Conservation (phyloP, 2,797 vertebrate species). For the Tangara arthus region DNA sequence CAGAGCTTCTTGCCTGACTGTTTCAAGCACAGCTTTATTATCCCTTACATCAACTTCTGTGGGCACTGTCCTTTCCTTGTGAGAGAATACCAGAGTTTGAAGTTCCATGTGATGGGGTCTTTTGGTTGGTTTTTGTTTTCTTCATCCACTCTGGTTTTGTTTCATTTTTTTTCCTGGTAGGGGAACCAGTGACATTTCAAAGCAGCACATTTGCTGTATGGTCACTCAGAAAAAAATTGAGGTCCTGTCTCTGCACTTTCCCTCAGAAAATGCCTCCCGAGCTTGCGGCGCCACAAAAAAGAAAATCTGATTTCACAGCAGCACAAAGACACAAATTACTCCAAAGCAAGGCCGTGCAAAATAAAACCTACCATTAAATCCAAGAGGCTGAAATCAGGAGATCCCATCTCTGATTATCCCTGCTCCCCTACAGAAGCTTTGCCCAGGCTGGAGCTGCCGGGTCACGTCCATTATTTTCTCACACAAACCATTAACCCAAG, state of each 20-base stretch:
- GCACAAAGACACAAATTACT: constrained; percentile 36
- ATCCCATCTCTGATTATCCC: constrained; percentile 28
- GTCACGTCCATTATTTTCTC: constrained; percentile 24
- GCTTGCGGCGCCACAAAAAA: neutral
- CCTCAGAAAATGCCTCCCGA: constrained; percentile 1
- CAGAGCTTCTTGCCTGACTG: neutral
- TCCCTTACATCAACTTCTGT: constrained; percentile 26
- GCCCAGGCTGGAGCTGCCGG: neutral
- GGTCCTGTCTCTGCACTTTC: constrained; percentile 12
- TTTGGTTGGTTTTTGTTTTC: neutral
- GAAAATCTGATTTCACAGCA: constrained; percentile 20
- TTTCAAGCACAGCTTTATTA: constrained; percentile 42
- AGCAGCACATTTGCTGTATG: neutral
- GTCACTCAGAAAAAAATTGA: constrained; percentile 6
- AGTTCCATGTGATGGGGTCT: neutral
- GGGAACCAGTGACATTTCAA: constrained; percentile 35
- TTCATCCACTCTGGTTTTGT: neutral
- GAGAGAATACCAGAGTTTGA: neutral
- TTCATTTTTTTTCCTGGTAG: neutral
- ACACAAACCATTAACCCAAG: neutral
- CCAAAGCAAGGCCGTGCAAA: constrained; percentile 15
- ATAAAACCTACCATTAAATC: constrained; percentile 24
- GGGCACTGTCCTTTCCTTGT: neutral
- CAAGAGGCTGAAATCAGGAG: constrained; percentile 17
- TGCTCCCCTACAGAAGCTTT: neutral